Evolutionary conservation across 2,113 vertebrate species (phyloP).

Genomic region (Grallaria varia): DNA sequence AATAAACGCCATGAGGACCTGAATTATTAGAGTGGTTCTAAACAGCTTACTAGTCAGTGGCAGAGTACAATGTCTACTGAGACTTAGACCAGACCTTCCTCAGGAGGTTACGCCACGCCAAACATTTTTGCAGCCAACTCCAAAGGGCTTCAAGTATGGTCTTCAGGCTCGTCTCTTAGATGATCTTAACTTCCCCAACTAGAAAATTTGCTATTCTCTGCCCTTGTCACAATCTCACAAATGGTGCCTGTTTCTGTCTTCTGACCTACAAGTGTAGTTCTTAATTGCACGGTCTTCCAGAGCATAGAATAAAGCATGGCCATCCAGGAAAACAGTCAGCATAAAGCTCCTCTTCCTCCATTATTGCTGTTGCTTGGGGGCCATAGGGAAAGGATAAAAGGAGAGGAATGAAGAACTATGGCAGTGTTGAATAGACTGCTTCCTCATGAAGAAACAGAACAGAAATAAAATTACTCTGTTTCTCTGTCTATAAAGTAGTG

Average conservation of each 20-base stretch:
- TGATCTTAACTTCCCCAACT: not conserved
- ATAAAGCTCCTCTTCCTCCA: not conserved
- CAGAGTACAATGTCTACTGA: not conserved
- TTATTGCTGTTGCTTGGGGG: not conserved
- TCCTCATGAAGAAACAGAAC: not conserved
- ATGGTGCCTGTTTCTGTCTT: not conserved
- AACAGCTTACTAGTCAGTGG: not conserved
- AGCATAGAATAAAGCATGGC: not conserved
- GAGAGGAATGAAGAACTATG: not conserved
- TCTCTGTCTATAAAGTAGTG: not conserved
- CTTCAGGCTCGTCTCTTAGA: not conserved
- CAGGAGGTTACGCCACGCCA: not conserved
- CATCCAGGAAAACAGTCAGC: not conserved
- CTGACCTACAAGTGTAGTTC: not conserved
- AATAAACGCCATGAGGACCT: not conserved
- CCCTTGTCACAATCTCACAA: not conserved
- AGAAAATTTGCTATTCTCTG: not conserved
- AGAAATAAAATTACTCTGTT: not conserved
- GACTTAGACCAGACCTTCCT: not conserved
- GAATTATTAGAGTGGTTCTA: not conserved
- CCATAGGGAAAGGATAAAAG: not conserved
- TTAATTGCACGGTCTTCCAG: not conserved
- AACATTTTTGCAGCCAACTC: not conserved
- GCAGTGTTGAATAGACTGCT: not conserved
- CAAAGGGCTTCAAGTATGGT: not conserved